Conservation (phyloP, 2,888 invertebrate genomes). For the Caenorhabditis angaria region DNA sequence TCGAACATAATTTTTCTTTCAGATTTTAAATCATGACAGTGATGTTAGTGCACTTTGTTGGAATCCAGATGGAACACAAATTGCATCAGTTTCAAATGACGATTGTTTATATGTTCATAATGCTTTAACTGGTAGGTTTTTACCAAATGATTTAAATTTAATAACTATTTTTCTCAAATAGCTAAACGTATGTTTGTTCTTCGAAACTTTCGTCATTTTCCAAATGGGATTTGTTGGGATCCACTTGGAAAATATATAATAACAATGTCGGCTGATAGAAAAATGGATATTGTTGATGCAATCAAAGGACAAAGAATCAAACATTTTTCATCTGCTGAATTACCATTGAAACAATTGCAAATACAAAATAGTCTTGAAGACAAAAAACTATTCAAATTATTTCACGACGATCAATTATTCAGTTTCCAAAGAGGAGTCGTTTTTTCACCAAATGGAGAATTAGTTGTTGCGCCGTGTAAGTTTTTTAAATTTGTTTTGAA, state of each 20-base stretch:
- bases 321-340: conserved; percentile 38
- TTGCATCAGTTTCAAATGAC: conserved; percentile 65
- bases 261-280: conserved; percentile 67
- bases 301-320: conserved; percentile 61
- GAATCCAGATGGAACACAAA: conserved; percentile 54
- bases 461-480: conserved; percentile 86
- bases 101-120: conserved; percentile 60
- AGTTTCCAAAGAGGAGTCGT: conserved; percentile 89
- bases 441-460: conserved; percentile 89
- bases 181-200: conserved; percentile 58
- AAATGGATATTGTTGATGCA: conserved; percentile 67
- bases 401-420: conserved; percentile 90
- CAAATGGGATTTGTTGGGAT: conserved; percentile 71
- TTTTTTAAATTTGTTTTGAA: conserved; percentile 12
- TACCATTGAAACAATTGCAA: conserved; percentile 19
- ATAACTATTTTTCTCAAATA: conserved; percentile 18
- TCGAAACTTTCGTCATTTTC: conserved; percentile 61
- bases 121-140: conserved; percentile 52
- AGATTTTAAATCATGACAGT: conserved; percentile 56
- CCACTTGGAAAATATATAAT: conserved; percentile 66
- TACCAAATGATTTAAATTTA: background rate
- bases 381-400: conserved; percentile 76
- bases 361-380: conserved; percentile 10
- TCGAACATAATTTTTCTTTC: background rate
- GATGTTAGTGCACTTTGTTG: conserved; percentile 67